phyloP scores from a whole-genome alignment of 2,797 vertebrate species.

The Brotogeris chrysoptera region DNA sequence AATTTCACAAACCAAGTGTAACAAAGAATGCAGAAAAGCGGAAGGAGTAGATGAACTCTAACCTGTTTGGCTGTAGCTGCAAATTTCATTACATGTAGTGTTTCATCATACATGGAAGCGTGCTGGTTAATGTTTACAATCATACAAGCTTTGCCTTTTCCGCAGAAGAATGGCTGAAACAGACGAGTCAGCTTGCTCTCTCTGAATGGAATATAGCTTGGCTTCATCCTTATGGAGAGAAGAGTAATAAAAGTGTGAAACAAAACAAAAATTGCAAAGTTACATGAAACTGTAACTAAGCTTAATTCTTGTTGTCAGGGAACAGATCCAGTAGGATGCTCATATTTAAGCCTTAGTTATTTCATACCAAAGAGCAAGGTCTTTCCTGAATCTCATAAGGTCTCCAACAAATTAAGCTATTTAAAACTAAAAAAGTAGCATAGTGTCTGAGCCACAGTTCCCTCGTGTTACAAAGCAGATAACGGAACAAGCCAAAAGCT shows the following conservation, averaged over 20 bases:
- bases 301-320: not conserved
- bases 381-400: not conserved
- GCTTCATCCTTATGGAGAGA: constrained; percentile 72
- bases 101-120: constrained; percentile 88
- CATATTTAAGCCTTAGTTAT: not conserved
- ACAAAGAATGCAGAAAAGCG: not conserved
- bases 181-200: constrained; percentile 92
- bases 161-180: constrained; percentile 88
- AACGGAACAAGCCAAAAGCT: not conserved
- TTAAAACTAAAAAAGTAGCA: not conserved
- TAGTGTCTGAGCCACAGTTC: not conserved
- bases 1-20: not conserved
- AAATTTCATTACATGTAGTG: constrained; percentile 91
- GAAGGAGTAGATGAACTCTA: not conserved
- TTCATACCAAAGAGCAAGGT: not conserved
- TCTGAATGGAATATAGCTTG: constrained; percentile 85
- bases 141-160: constrained; percentile 88
- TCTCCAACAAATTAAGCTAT: not conserved
- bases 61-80: constrained; percentile 90
- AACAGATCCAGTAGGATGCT: not conserved
- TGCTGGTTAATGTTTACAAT: constrained; percentile 91
- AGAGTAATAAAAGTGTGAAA: not conserved
- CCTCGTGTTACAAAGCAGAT: not conserved
- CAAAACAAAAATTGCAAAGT: not conserved
- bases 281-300: not conserved